A percentile compares a stretch with the other conserved stretches of the same genome.
Evolutionary conservation across 2,888 invertebrate genomes (phyloP).

Genomic region (Nymphalis urticae): DNA sequence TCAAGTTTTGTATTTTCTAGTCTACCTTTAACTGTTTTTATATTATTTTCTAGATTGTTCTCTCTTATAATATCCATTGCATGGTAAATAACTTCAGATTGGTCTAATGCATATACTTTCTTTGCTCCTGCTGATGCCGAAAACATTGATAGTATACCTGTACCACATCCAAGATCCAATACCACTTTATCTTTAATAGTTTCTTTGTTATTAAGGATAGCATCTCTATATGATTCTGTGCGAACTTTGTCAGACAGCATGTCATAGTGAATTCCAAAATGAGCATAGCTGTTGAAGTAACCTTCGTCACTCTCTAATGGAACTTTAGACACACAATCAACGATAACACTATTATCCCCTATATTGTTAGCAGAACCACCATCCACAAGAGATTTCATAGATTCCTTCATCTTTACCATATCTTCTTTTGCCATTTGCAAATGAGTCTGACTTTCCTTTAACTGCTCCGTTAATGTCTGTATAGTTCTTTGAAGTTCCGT

Average conservation of each 20-base stretch:
- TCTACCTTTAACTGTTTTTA: constrained; percentile 91
- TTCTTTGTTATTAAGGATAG: constrained; percentile 87
- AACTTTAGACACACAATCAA: constrained; percentile 72
- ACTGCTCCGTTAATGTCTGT: constrained; percentile 78
- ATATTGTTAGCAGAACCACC: constrained; percentile 49
- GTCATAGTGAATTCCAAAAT: constrained; percentile 95
- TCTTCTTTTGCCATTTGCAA: constrained; percentile 83
- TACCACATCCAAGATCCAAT: constrained; percentile 98
- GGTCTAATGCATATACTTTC: constrained; percentile 95
- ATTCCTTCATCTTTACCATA: constrained; percentile 82
- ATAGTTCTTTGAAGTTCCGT: constrained; percentile 82
- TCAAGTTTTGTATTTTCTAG: constrained; percentile 91
- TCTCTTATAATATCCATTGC: constrained; percentile 97
- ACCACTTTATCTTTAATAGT: constrained; percentile 89
- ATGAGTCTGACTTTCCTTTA: constrained; percentile 82
- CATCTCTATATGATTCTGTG: constrained; percentile 93
- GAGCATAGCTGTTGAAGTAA: constrained; percentile 92
- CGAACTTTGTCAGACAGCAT: constrained; percentile 95
- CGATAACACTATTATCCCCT: constrained; percentile 46
- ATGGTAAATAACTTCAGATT: constrained; percentile 96
- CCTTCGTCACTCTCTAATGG: constrained; percentile 86
- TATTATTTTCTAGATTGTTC: constrained; percentile 86
- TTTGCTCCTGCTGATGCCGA: constrained; percentile 96
- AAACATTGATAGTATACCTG: constrained; percentile 99
- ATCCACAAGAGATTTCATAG: constrained; percentile 81